Evolutionary conservation across 2,113 vertebrate genomes (phyloP), one percentile per base, ranked within the genome.

Genomic region (Peucedramus taeniatus): DNA sequence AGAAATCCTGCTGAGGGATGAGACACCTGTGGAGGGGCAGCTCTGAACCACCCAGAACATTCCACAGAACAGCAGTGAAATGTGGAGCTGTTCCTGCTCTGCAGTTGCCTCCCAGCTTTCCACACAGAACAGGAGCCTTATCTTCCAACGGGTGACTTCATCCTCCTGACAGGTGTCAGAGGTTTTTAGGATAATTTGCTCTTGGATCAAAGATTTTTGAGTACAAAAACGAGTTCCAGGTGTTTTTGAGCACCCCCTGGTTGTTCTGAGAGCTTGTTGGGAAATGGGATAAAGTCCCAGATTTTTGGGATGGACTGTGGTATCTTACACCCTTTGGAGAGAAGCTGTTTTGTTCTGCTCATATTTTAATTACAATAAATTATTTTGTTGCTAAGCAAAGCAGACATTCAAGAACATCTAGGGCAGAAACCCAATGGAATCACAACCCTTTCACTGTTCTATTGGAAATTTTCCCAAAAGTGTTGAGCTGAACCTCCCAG

Each of bases 321-420:
- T 49, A 66, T 56, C 76, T 80, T 28, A 72, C 84, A 84, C 68
- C 83, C 47, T 9, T 71, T 27, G 45, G 49, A 89, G 77, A 92
- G 78, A 82, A 91, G 81, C 80, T 11, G 0, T 39, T 90, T 60
- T 60, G 78, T 83, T 81, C 96, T 84, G 90, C 90, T 81, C 24
- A 1, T 9, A 7, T 30, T 92, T 93, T 66, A 92, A 90, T 88
- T 50, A 71, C 89, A 87, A 59, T 63, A 53, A 68, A 60, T 83
- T 51, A 86, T 16, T 76, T 23, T n/a, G 80, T 71, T 53, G 56
- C 79, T 54, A 59, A 70, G 93, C 71, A 22, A 69, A 96, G 81
- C 72, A 54, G 76, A 80, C 87, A 75, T 40, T 75, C 80, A 78
- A 90, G 93, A 95, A 95, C 90, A 92, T 76, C 54, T 9, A 78